These are phyloP conservation scores for Macrochelys suwanniensis DNA, from an alignment of 2,797 vertebrate genomes.

Conservation along the genomic window DNA sequence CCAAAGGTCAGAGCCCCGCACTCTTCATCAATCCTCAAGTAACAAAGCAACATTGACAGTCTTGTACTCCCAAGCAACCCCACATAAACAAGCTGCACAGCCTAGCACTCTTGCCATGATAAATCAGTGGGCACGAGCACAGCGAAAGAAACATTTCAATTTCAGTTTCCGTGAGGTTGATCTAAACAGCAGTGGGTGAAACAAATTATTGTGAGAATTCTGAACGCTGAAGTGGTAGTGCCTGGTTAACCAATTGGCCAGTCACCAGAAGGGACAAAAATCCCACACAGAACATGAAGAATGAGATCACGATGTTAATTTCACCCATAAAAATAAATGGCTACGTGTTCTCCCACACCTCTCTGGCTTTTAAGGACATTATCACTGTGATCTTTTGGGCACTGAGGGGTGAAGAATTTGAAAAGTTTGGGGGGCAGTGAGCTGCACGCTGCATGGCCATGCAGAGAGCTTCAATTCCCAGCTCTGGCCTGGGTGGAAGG, in stretches of 20 bases:
- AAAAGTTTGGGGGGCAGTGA: background rate
- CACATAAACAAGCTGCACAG: background rate
- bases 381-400: background rate
- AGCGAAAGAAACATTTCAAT: background rate
- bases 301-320: slow-evolving; percentile 26
- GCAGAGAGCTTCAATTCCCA: background rate
- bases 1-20: background rate
- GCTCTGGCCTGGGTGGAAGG: background rate
- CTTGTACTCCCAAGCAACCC: background rate
- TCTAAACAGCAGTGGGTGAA: background rate
- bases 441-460: background rate
- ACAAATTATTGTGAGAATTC: background rate
- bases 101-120: background rate
- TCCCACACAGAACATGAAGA: background rate
- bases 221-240: background rate
- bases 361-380: background rate
- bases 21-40: background rate
- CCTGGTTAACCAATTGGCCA: background rate
- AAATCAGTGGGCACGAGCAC: background rate
- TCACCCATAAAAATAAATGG: rapidly evolving
- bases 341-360: rapidly evolving
- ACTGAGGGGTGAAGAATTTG: background rate
- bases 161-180: background rate
- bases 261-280: background rate
- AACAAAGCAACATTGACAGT: background rate